Evolutionary conservation across 2,888 invertebrate species (phyloP), one percentile per base, ranked within the genome.

Genomic region (Zygaena filipendulae): DNA sequence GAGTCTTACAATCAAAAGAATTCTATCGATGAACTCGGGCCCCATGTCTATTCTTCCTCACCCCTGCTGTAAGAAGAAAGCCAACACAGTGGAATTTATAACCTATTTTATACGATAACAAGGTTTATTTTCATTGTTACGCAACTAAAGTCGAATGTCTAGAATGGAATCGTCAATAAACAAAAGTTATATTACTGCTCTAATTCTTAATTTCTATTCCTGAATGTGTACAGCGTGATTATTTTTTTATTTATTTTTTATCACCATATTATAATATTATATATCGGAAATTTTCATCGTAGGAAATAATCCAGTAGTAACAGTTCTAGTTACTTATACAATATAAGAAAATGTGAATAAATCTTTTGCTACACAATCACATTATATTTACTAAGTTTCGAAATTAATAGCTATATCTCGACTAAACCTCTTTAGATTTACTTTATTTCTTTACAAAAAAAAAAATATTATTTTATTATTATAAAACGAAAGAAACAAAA

Each of bases 21-120:
- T 68, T 71, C 60, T 61, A 68, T 68, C 60, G 51, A 46, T 54
- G 38, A 53, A 66, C 52, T 60, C 54, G 62, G 60, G 62, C 72
- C 74, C 77, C 67, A 75, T 77, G 70, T 77, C 77, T 77, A 75
- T 77, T 71, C 75, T 74, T 74, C 48, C 40, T 40, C 58, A 54
- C 70, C 77, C 75, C 60, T 60, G 52, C 54, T 9, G 7, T 22
- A 1, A 60, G 43, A 49, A 27, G 2, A 25, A 43, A 39, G 36
- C 33, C 60, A 54, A 2, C 0, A 0, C 0, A 0, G 7, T 2
- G 1, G 0, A 0, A 0, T n/a, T n/a, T n/a, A n/a, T n/a, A n/a
- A n/a, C n/a, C n/a, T n/a, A n/a, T n/a, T n/a, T n/a, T n/a, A n/a
- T n/a, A n/a, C n/a, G n/a, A n/a, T n/a, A n/a, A 11, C 43, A 53